phyloP scores from a whole-genome alignment of 2,797 vertebrate genomes.

The Melanotaenia pygmaea region DNA sequence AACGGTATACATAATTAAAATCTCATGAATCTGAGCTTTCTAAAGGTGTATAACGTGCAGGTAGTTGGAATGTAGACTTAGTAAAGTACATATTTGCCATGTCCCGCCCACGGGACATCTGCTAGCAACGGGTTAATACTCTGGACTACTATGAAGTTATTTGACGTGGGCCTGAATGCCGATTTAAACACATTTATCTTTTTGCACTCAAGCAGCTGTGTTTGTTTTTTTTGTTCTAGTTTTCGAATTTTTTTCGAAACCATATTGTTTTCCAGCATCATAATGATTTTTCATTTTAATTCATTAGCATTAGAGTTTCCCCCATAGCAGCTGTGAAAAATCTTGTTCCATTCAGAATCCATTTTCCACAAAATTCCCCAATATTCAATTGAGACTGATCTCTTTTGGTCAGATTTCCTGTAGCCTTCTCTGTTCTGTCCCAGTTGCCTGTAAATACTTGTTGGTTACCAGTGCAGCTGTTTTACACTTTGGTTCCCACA shows the following conservation, averaged over 20 bases:
- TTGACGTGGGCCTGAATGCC: neutral
- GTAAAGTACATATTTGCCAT: too few relatives aligned
- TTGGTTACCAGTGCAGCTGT: conserved; percentile 59
- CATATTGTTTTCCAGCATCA: neutral
- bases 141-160: neutral
- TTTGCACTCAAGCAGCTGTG: neutral
- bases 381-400: too few relatives aligned
- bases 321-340: neutral
- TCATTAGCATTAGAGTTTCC: neutral
- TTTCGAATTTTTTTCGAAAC: neutral
- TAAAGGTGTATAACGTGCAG: too few relatives aligned
- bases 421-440: neutral
- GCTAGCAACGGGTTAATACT: neutral
- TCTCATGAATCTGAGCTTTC: too few relatives aligned
- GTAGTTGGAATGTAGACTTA: too few relatives aligned
- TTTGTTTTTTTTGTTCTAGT: neutral
- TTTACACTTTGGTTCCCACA: conserved; percentile 57
- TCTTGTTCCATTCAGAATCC: too few relatives aligned
- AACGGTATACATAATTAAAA: too few relatives aligned
- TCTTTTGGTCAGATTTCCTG: neutral
- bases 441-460: conserved; percentile 8
- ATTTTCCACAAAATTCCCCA: too few relatives aligned
- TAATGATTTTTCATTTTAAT: too few relatives aligned
- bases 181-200: neutral
- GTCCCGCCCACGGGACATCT: too few relatives aligned